Evolutionary conservation across 37 sponge, comb jelly and placozoan genomes (phyloP), one percentile per base, ranked within the genome.

Genomic region (Lycopodina hypogea): DNA sequence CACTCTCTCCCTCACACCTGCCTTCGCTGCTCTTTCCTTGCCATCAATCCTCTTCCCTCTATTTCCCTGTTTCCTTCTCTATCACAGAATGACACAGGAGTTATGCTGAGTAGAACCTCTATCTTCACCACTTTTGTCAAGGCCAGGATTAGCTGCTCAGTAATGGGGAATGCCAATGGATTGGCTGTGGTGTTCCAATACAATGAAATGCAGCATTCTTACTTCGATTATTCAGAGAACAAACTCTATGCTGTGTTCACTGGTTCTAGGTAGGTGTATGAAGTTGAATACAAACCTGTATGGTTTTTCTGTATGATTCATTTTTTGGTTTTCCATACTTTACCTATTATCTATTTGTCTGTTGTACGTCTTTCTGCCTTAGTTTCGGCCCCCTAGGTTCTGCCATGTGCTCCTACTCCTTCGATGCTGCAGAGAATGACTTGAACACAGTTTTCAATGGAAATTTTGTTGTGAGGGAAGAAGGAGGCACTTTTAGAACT

Each of bases 401-500:
- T 19, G 93, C 90, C 19, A 71, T 95, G 22, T 95, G 96, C 73
- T 82, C 89, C 38, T 95, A 70, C 77, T 78, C 85, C 37, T 84
- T 90, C 29, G 76, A 78, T 22, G 24, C 57, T 11, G 35, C 55
- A 19, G 12, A 19, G 9, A 78, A 84, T 34, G 83, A 88, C 34
- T 36, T 89, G 24, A 72, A 36, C 7, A 45, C 19, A 26, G 81
- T 84, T 19, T 89, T 84, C 40, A 22, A 33, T 36, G 90, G 85
- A 1, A 42, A 61, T 19, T 89, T 84, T 56, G 37, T 84, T 26
- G 41, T 35, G 28, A n/a, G n/a, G n/a, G n/a, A 24, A 14, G 1
- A 22, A 42, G 19, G 8, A 38, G 23, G 22, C 40, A 1, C 29
- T 1, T 7, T 52, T 52, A 56, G 1, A 3, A 42, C 48, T 3